Base-by-base conservation (phyloP, 2,888 invertebrate species). In the Drosophila nr. perissopoda region DNA sequence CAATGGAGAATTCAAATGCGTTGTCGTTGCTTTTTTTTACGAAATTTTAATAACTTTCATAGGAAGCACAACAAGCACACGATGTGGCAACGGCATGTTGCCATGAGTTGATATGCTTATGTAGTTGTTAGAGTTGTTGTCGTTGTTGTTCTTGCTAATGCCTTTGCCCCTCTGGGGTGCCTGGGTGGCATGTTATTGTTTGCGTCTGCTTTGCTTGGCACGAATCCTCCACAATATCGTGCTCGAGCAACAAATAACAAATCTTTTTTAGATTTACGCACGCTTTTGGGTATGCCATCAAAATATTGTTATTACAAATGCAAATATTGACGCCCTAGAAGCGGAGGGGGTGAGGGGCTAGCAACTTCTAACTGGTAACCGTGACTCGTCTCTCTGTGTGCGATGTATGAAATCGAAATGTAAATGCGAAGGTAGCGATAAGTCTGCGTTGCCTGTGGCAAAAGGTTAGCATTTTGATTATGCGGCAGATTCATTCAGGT, bases 281-380 rank as follows among this genome's bases (percentile, higher is more conserved):
- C 84, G 75, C 83, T 79, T 83, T 90, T 66, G 71, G 86, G 70
- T 65, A 62, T 77, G 81, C 80, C 85, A 86, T 81, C 82, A 78
- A 84, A 91, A 91, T 91, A 91, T 89, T 91, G 91, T 91, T 89
- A 87, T 90, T 87, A 83, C 83, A 90, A 87, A 89, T 91, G 87
- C 85, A 89, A 91, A 90, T 90, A 90, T 90, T 89, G 82, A 88
- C 90, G 78, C 83, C 68, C 59, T 61, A 74, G 70, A 65, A 46
- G 52, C 65, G 51, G 64, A 52, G 42, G 36, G 63, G 54, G 38
- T 70, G 60, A 62, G 46, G 29, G 36, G 57, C 27, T 33, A 31
- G 40, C 3, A 57, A 40, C 18, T n/a, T 18, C 34, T 18, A 59
- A 25, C 46, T 46, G 25, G 46, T 46, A 54, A 34, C 56, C 49